Base-by-base conservation (phyloP, 2,888 invertebrate species). In the Parnassius glacialis region DNA sequence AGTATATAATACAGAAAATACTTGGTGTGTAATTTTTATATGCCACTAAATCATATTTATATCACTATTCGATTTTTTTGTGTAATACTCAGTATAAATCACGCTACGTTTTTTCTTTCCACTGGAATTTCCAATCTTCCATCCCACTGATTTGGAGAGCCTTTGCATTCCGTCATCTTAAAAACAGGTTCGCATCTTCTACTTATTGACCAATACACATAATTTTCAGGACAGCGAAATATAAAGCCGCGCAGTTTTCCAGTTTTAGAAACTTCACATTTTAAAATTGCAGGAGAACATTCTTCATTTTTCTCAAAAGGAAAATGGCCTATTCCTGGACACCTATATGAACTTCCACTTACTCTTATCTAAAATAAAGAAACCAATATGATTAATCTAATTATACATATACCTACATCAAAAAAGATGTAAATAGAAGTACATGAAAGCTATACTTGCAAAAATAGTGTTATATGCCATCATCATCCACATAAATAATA, bases 131-230 rank as follows among this genome's bases (percentile, higher is more conserved):
- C 92, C 90, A 92, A 92, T 79, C 93, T 83, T 58, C 83, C 87
- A 48, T 68, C 76, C 92, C 92, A 92, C 56, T 81, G 75, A 48
- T 83, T 85, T 34, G 74, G 72, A 16, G 87, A 80, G 56, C 83
- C 80, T 65, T 85, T 85, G 59, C 96, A 96, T 74, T 93, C 93
- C 61, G 92, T 90, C 57, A 96, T 83, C 74, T 92, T 93, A 52
- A 90, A 84, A 0, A 89, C 86, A 52, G 93, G 92, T 83, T 97
- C 96, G 78, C 96, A 97, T 74, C 95, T 92, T 81, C 94, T 93
- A 71, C 96, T 96, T 3, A 95, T 93, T 52, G 94, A 93, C 96
- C 96, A 96, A 78, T 94, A 97, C 5, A 94, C 92, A 72, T 94
- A 96, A 52, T 94, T 94, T 72, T 93, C 89, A 0, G 97, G 97